Conservation (phyloP, 1,140 invertebrate genomes). For the Eumeta japonica region DNA sequence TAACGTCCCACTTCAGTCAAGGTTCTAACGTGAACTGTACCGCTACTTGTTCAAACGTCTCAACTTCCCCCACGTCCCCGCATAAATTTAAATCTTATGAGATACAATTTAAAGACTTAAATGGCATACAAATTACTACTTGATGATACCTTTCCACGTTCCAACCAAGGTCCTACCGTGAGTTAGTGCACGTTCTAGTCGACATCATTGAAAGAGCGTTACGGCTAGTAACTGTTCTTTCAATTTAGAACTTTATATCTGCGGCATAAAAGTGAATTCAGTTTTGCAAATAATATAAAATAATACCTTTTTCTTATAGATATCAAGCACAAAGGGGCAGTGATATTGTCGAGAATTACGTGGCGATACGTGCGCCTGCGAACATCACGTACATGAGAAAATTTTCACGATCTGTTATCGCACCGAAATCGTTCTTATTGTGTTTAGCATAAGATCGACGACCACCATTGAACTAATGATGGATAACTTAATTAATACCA, state of each 20-base stretch:
- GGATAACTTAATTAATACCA: too few species aligned
- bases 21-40: conserved; percentile 27
- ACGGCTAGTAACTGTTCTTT: background rate
- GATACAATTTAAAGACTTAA: background rate
- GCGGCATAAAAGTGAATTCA: background rate
- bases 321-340: conserved; percentile 21
- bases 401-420: conserved; percentile 27
- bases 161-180: conserved; percentile 28
- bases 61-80: background rate
- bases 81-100: conserved; percentile 5
- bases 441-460: too few species aligned
- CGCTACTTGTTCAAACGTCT: conserved; percentile 7
- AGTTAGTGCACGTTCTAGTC: conserved; percentile 27
- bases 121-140: conserved; percentile 4
- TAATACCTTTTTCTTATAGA: background rate
- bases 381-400: conserved; percentile 34
- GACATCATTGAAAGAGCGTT: background rate
- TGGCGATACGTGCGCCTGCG: conserved; percentile 25
- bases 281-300: background rate
- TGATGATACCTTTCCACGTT: conserved; percentile 24
- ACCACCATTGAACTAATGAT: too few species aligned
- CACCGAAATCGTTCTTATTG: too few species aligned
- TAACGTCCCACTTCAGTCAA: conserved; percentile 43
- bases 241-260: background rate
- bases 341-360: conserved; percentile 30